A percentile compares a stretch with the other conserved stretches of the same genome.
phyloP scores from a whole-genome alignment of 2,888 invertebrate species.

The Drosophila anomelani region DNA sequence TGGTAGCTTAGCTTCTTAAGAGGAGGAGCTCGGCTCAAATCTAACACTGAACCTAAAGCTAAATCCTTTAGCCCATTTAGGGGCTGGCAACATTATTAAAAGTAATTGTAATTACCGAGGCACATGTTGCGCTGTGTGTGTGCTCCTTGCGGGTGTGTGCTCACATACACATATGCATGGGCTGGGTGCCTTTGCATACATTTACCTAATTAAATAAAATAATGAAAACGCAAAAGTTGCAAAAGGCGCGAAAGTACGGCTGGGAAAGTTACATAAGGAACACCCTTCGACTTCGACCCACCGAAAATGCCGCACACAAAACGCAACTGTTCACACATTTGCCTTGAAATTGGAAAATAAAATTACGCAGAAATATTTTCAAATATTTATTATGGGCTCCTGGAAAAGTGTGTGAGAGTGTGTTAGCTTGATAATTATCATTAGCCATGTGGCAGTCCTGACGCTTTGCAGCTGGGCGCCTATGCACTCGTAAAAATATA shows the following conservation, averaged over 20 bases:
- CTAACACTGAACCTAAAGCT: conserved; percentile 7
- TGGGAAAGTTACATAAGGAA: conserved; percentile 45
- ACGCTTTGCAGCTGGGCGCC: conserved; percentile 27
- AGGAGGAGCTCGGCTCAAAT: conserved; percentile 6
- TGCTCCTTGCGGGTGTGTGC: conserved; percentile 17
- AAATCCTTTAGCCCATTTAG: conserved; percentile 51
- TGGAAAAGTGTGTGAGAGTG: conserved; percentile 35
- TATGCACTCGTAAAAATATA: conserved; percentile 6
- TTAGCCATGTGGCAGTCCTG: conserved; percentile 60
- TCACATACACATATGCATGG: conserved; percentile 2
- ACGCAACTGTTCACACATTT: conserved; percentile 51
- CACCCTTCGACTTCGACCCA: conserved; percentile 9
- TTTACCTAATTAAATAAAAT: conserved; percentile 82
- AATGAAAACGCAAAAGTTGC: conserved; percentile 78
- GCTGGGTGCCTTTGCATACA: conserved; percentile 73
- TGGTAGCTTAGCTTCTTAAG: conserved; percentile 22
- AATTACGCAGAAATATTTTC: conserved; percentile 59
- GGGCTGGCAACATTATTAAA: conserved; percentile 75
- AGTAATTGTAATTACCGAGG: conserved; percentile 78
- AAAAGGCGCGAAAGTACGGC: conserved; percentile 56
- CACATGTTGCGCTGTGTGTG: conserved; percentile 66
- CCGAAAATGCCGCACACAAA: conserved; percentile 11
- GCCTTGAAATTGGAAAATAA: conserved; percentile 62
- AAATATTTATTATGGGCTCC: conserved; percentile 53
- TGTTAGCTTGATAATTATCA: conserved; percentile 72